Base-by-base conservation (phyloP, 2,113 vertebrate genomes). In the Porphyrio hochstetteri region DNA sequence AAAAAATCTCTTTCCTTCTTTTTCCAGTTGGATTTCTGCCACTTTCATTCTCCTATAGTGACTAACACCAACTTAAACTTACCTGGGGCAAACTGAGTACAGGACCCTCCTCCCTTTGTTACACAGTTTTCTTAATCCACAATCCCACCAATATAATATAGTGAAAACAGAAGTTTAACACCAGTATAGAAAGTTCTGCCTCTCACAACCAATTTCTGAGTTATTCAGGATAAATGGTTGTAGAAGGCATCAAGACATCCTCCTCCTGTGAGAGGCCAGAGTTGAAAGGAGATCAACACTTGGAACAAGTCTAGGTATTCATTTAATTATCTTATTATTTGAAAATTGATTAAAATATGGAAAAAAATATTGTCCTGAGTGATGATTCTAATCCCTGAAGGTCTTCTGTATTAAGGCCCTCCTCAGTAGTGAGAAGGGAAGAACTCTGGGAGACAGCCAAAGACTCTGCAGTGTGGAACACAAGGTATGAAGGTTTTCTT, bases 21-120 rank as follows among this genome's bases (percentile, higher is more conserved):
- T 29, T 90, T 83, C 18, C 31, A 21, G 7, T 7, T 69, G 63
- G 4, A 57, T 90, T 63, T 88, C 19, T 88, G 33, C 19, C 38
- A 70, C 59, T 90, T 77, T 83, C n/a, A 42, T 17, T 77, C 72
- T 70, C 20, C 2, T 33, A 5, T 9, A 68, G 11, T 35, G 86
- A 56, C 0, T 2, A 48, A 0, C 0, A 53, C 16, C 18, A 67
- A 55, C 16, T 46, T 38, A 78, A 78, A 84, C 59, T 84, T 84
- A 63, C 13, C 7, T 68, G 64, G 8, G 33, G 5, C 18, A 83
- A 68, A 64, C 11, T 9, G 11, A 78, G 12, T 53, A 56, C 13
- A 82, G 7, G 7, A 77, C 7, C 4, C 44, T 69, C 25, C 29
- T 92, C 25, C 16, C 28, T 42, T 76, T 24, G 9, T 27, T 77